Evolutionary conservation across 2,888 invertebrate genomes (phyloP).

Genomic region (Ferrisia virgata): DNA sequence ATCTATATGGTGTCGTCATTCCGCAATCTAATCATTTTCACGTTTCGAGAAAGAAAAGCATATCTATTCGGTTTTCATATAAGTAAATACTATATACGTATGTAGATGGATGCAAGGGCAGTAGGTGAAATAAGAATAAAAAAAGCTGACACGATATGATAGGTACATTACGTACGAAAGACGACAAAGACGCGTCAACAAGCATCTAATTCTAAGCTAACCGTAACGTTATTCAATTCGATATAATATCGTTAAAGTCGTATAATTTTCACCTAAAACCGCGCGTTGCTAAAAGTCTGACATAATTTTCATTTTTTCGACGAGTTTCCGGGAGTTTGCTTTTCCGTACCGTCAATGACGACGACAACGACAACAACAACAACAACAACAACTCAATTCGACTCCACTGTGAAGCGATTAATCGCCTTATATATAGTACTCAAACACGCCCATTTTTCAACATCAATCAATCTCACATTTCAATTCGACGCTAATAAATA

Average conservation of each 20-base stretch:
- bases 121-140: not conserved
- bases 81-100: too few relatives aligned
- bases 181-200: too few relatives aligned
- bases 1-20: not conserved
- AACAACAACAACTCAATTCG: too few relatives aligned
- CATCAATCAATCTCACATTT: slow-evolving; percentile 30
- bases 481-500: slow-evolving; percentile 13
- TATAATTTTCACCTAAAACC: not conserved
- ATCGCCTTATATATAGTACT: not conserved
- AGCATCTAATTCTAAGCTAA: too few relatives aligned
- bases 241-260: not conserved
- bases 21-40: not conserved
- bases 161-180: too few relatives aligned
- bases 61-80: too few relatives aligned
- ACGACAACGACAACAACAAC: too few relatives aligned
- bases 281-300: too few relatives aligned
- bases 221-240: not conserved
- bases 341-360: not conserved
- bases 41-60: not conserved
- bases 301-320: too few relatives aligned
- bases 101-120: not conserved
- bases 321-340: not conserved
- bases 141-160: too few relatives aligned
- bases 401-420: too few relatives aligned
- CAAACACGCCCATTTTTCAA: not conserved